A percentile compares a stretch with the other conserved stretches of the same genome.
phyloP scores from a whole-genome alignment of 2,888 invertebrate genomes.

The Drosophila mimetica region DNA sequence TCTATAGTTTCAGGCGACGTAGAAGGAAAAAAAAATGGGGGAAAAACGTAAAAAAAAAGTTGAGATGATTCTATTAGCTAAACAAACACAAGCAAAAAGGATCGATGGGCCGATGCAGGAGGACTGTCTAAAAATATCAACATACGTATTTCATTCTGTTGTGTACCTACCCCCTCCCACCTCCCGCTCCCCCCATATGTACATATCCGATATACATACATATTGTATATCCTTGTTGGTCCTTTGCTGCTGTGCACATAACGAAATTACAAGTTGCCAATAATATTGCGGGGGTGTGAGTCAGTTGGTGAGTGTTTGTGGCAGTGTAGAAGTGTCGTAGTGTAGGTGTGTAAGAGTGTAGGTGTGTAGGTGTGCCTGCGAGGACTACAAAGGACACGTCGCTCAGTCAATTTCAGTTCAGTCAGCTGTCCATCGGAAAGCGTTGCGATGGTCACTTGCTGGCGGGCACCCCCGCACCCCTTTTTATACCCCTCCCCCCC shows the following conservation, averaged over 20 bases:
- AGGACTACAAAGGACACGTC: constrained; percentile 56
- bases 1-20: constrained; percentile 47
- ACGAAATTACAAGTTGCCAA: constrained; percentile 78
- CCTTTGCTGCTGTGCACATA: constrained; percentile 48
- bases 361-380: constrained; percentile 9
- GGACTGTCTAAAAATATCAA: constrained; percentile 48
- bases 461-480: neutral
- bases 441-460: constrained; percentile 44
- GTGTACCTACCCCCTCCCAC: too few relatives aligned
- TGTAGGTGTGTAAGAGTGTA: constrained; percentile 10
- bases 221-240: neutral
- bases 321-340: neutral
- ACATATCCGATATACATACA: neutral
- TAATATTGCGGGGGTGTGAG: constrained; percentile 50
- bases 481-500: neutral
- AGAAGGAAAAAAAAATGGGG: neutral
- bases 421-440: constrained; percentile 39
- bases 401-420: constrained; percentile 28
- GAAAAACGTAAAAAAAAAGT: constrained; percentile 23
- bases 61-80: constrained; percentile 76
- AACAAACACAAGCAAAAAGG: constrained; percentile 58
- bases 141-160: constrained; percentile 46
- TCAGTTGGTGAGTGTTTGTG: constrained; percentile 2
- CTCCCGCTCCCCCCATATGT: too few relatives aligned
- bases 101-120: constrained; percentile 25